A percentile compares a stretch with the other conserved stretches of the same genome.
phyloP scores from a whole-genome alignment of 2,113 vertebrate genomes.

The Elanus axillaris region DNA sequence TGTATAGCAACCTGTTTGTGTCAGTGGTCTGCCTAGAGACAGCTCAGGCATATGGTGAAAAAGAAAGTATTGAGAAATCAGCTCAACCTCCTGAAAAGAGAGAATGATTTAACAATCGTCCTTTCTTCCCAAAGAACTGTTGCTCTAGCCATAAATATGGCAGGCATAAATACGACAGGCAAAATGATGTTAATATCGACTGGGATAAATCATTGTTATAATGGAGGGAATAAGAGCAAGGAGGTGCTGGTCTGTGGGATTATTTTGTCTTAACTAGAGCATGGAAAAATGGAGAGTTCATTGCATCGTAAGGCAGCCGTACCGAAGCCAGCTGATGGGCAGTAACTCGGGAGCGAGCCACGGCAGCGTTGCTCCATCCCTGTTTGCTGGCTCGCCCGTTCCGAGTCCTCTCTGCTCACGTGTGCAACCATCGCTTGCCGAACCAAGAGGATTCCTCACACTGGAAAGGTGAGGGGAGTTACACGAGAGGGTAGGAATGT shows the following conservation, averaged over 20 bases:
- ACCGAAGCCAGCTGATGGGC: neutral
- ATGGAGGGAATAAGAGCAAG: neutral
- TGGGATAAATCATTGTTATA: neutral
- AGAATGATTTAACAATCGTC: neutral
- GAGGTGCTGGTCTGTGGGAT: neutral
- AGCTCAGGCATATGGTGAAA: neutral
- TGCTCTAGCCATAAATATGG: neutral
- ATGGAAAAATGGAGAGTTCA: neutral
- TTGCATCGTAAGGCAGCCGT: neutral
- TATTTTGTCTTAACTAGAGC: neutral
- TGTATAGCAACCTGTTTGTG: conserved; percentile 54
- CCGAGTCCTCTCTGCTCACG: neutral
- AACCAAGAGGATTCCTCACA: neutral
- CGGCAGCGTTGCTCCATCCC: neutral
- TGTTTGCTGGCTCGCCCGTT: neutral
- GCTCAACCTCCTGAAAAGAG: neutral
- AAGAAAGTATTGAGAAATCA: neutral
- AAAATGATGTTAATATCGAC: neutral
- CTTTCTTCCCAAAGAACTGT: neutral
- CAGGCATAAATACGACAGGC: neutral
- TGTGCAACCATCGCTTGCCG: neutral
- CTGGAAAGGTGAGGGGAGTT: neutral
- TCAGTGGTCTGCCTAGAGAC: conserved; percentile 46
- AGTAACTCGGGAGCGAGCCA: neutral
- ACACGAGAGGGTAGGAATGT: neutral